Base-by-base conservation (phyloP, 92 coral and sea anemone species). In the Nematostella vectensis region DNA sequence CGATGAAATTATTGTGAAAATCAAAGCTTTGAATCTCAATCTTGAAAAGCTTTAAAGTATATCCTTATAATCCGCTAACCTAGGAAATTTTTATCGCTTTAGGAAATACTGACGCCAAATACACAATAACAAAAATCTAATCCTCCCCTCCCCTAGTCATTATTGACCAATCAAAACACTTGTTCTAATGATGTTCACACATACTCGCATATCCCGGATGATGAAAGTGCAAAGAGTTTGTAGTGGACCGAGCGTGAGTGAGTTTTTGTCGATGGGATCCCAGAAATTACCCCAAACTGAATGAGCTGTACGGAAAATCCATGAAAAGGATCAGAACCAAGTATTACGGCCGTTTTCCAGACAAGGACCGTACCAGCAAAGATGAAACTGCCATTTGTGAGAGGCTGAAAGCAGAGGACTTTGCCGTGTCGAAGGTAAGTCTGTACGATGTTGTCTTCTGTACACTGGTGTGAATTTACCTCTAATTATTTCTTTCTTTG, bases 371-470 rank as follows among this genome's bases (percentile, higher is more conserved):
- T 38, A 38, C 50, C 24, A 15, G 59, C 48, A 73, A 62, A 53
- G 88, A 84, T 45, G 88, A 85, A 27, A 65, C 89, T 27, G 68
- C 33, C 16, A 58, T 85, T 50, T 47, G 81, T 37, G 95, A 85
- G 55, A 75, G 95, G 26, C 48, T 85, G 60, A 83, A 63, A 67
- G 70, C 88, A 31, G 89, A 85, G 11, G 95, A 85, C 68, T 85
- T 85, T 67, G 71, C 65, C 48, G 77, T 85, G 29, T 59, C 95
- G 24, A 81, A 85, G 95, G 95, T 85, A 58, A 22, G 17, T 26
- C 23, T 17, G 6, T 27, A 3, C 19, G 15, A 36, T 27, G 51
- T 11, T 10, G 23, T 45, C 23, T 10, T 45, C 23, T 45, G 4
- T 10, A 4, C 4, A 22, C 18, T 19, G 4, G 9, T 4, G 4